A percentile compares a stretch with the other conserved stretches of the same genome.
phyloP scores from a whole-genome alignment of 2,113 vertebrate genomes.

The Leptocoma aspasia region DNA sequence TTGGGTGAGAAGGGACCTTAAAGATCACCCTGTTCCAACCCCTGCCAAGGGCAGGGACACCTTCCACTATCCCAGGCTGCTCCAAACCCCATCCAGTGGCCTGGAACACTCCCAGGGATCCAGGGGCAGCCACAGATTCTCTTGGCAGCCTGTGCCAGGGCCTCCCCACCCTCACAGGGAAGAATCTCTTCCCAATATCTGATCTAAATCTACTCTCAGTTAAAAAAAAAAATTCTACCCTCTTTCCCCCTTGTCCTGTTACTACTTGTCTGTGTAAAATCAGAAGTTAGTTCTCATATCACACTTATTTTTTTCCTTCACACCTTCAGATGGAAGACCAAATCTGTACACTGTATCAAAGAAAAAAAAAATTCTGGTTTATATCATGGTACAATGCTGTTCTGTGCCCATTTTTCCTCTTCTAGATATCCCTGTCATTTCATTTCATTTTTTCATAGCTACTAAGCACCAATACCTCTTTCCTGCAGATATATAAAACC shows the following conservation, averaged over 20 bases:
- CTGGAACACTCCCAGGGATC: background rate
- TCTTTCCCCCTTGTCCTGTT: background rate
- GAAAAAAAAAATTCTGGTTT: background rate
- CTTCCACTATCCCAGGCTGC: rapidly evolving
- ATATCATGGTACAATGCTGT: background rate
- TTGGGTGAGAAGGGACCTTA: background rate
- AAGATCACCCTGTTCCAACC: rapidly evolving
- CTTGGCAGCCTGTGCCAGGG: background rate
- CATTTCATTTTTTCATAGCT: background rate
- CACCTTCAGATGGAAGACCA: background rate
- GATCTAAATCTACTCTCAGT: background rate
- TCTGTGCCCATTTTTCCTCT: background rate
- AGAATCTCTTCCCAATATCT: background rate
- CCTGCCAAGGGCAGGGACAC: background rate
- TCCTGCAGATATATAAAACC: background rate
- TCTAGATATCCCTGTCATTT: background rate
- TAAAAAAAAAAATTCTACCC: background rate
- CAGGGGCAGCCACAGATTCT: background rate
- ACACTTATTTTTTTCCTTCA: background rate
- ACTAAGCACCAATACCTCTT: background rate
- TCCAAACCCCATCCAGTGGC: rapidly evolving
- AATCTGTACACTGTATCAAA: background rate
- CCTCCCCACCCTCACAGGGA: rapidly evolving
- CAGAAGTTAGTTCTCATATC: background rate
- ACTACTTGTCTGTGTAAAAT: background rate